Evolutionary conservation across 2,888 invertebrate genomes (phyloP).

Genomic region (Venusia cambrica): DNA sequence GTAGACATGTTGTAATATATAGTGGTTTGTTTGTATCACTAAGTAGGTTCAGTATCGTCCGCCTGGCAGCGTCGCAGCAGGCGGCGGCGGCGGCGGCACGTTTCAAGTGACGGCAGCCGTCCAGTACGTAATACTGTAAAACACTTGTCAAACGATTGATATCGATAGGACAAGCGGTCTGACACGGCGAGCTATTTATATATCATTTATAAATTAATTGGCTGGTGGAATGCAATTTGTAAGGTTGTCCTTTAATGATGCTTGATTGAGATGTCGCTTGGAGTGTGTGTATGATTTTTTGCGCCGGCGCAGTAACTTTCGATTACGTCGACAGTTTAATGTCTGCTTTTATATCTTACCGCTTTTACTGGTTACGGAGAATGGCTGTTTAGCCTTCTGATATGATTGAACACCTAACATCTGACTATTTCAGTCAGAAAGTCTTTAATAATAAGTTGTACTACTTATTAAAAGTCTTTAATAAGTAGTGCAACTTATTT

Average conservation of each 20-base stretch:
- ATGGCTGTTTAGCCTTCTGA: too few relatives aligned
- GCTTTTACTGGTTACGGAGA: conserved; percentile 1
- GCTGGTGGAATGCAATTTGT: conserved; percentile 47
- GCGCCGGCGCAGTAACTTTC: conserved; percentile 14
- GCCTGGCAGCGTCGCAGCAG: conserved; percentile 24
- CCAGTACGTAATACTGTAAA: conserved; percentile 44
- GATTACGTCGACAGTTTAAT: conserved; percentile 15
- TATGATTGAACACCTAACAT: too few relatives aligned
- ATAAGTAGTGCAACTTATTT: too few relatives aligned
- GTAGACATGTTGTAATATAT: too few relatives aligned
- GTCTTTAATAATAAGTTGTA: too few relatives aligned
- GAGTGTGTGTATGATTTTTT: conserved; percentile 22
- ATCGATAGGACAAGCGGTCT: conserved; percentile 46
- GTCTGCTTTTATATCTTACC: conserved; percentile 4
- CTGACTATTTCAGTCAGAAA: too few relatives aligned
- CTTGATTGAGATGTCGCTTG: conserved; percentile 42
- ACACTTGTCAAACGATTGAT: conserved; percentile 52
- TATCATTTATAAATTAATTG: conserved; percentile 48
- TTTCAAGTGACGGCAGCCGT: conserved; percentile 32
- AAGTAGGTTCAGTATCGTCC: too few relatives aligned
- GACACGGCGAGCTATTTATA: conserved; percentile 40
- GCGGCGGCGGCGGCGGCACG: conserved; percentile 28
- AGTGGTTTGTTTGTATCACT: too few relatives aligned
- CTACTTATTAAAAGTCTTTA: too few relatives aligned
- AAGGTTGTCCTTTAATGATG: conserved; percentile 43